Base-by-base conservation (phyloP, 2,113 vertebrate genomes). In the Poeciliopsis turrubarensis region DNA sequence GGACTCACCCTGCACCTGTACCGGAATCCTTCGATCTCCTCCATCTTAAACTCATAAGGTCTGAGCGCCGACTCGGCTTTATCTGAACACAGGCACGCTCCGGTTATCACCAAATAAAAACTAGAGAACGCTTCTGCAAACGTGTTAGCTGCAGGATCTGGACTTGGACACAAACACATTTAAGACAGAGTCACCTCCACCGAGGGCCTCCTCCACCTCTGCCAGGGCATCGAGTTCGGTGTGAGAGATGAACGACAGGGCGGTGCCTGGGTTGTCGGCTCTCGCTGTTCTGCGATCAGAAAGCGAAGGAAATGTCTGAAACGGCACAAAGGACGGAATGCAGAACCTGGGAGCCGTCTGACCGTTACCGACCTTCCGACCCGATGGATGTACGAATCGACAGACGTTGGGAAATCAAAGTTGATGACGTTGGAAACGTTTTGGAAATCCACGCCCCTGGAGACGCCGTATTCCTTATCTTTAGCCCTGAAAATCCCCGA, bases 371-470 rank as follows among this genome's bases (percentile, higher is more conserved):
- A 97, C 97, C 97, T 95, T 78, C 97, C 97, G 0, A 97, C 97
- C 0, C 97, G 94, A 72, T 98, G 97, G 34, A 98, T 95, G 81
- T 99, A 99, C 14, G 96, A 95, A 2, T 97, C 96, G 0, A 96
- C 91, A 0, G 93, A 91, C 0, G 73, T 34, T 0, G 97, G 97
- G 10, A 98, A 95, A 8, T 98, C 97, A 67, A 98, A 98, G 91
- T 98, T 99, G 86, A 99, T 84, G 81, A 98, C 96, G 0, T 95
- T 95, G 3, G 94, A 90, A 0, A 99, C 95, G 0, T 97, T 96
- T 54, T 98, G 96, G 91, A 99, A 99, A 76, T 99, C 97, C 9
- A 99, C 95, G 0, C 97, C 97, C 17, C 97, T 94, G 0, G 97
- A 95, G 17, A 97, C 96, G 0, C 97, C 92, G 0, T 94, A 97